Conservation (phyloP, 2,888 invertebrate species). For the Fragum whitleyi region DNA sequence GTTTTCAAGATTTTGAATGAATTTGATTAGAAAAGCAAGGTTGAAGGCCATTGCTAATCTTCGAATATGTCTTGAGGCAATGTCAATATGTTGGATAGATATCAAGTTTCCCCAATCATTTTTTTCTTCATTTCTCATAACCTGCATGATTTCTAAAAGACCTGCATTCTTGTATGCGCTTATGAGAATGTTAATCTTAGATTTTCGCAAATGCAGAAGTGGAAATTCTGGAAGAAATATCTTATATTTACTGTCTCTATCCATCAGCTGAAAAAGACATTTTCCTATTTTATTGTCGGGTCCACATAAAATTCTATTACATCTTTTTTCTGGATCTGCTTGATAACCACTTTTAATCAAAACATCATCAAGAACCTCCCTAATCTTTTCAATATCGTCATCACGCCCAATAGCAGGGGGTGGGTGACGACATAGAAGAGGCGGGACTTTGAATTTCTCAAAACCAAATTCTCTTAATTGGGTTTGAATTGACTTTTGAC, state of each 20-base stretch:
- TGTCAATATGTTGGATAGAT: slow-evolving; percentile 47
- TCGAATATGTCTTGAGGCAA: slow-evolving; percentile 33
- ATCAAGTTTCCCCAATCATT: slow-evolving; percentile 50
- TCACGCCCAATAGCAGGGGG: slow-evolving; percentile 60
- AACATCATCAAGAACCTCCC: slow-evolving; percentile 52
- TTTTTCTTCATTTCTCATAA: slow-evolving; percentile 48
- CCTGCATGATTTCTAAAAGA: slow-evolving; percentile 42
- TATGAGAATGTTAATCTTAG: slow-evolving; percentile 47
- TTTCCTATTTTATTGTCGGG: slow-evolving; percentile 55
- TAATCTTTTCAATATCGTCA: slow-evolving; percentile 45
- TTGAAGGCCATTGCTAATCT: slow-evolving; percentile 27
- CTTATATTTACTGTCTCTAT: slow-evolving; percentile 23
- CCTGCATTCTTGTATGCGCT: slow-evolving; percentile 54
- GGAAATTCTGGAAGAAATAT: slow-evolving; percentile 51
- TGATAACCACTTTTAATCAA: slow-evolving; percentile 42
- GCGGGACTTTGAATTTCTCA: slow-evolving; percentile 34
- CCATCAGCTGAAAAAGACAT: slow-evolving; percentile 23
- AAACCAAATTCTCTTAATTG: slow-evolving; percentile 35
- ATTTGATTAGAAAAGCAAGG: slow-evolving; percentile 30
- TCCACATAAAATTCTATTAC: slow-evolving; percentile 42
- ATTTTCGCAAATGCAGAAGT: slow-evolving; percentile 50
- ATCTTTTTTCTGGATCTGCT: slow-evolving; percentile 3
- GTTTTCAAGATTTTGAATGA: not conserved
- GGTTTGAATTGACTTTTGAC: not conserved
- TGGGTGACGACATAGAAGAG: slow-evolving; percentile 46